These are phyloP conservation scores for Trochalopteron elliotii DNA, from an alignment of 2,113 vertebrate species.

Conservation along the genomic window DNA sequence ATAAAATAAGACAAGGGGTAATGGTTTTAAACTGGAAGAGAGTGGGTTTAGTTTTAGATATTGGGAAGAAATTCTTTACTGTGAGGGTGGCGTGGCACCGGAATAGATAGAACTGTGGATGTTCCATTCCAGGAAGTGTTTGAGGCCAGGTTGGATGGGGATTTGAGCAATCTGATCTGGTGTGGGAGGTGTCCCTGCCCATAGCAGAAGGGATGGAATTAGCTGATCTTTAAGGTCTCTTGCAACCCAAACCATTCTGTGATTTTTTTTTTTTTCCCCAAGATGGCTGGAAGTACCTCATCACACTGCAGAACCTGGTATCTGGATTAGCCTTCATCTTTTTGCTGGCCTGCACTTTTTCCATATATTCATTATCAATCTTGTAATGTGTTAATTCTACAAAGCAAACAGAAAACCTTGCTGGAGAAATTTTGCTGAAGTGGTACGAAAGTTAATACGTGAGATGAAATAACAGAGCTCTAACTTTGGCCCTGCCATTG, in stretches of 20 bases:
- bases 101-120: background rate
- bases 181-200: background rate
- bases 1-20: background rate
- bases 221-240: background rate
- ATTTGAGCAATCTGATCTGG: background rate
- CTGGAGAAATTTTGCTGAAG: background rate
- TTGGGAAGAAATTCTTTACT: background rate
- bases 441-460: background rate
- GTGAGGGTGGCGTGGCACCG: background rate
- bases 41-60: background rate
- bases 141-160: background rate
- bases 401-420: background rate
- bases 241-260: background rate
- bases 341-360: background rate
- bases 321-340: background rate
- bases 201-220: background rate
- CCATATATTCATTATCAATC: background rate
- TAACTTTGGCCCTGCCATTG: background rate
- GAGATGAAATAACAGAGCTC: background rate
- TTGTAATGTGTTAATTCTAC: background rate
- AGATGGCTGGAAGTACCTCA: background rate
- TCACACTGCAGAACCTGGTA: background rate
- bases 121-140: background rate
- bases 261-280: background rate
- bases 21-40: background rate